Evolutionary conservation across 2,888 invertebrate species (phyloP).

Genomic region (Melanargia galathea): DNA sequence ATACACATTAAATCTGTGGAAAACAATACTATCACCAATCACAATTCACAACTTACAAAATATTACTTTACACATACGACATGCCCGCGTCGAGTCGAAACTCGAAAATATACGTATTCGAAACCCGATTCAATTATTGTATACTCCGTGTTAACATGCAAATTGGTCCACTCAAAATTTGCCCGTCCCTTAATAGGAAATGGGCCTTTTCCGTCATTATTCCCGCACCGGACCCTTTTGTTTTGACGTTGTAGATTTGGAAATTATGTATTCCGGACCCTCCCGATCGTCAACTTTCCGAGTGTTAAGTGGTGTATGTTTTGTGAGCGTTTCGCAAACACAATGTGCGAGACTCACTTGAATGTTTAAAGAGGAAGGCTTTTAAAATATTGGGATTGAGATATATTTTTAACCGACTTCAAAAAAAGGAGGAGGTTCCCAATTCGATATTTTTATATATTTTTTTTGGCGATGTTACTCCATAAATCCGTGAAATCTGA

Average conservation of each 20-base stretch:
- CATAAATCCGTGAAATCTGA: too few relatives aligned
- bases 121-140: slow-evolving; percentile 64
- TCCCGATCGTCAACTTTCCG: slow-evolving; percentile 53
- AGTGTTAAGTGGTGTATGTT: slow-evolving; percentile 46
- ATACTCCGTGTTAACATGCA: slow-evolving; percentile 72
- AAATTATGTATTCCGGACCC: slow-evolving; percentile 60
- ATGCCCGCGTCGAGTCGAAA: slow-evolving; percentile 3
- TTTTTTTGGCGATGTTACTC: too few relatives aligned
- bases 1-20: neutral
- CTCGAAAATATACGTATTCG: slow-evolving; percentile 25
- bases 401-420: neutral
- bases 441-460: too few relatives aligned
- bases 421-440: too few relatives aligned
- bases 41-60: too few relatives aligned
- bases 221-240: slow-evolving; percentile 59
- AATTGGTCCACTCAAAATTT: slow-evolving; percentile 71
- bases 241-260: slow-evolving; percentile 62
- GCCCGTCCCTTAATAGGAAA: slow-evolving; percentile 69
- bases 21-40: neutral
- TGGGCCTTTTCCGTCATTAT: slow-evolving; percentile 70
- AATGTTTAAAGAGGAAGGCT: slow-evolving; percentile 12
- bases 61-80: neutral
- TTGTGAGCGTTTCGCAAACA: slow-evolving; percentile 41
- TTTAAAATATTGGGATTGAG: neutral
- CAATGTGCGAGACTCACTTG: slow-evolving; percentile 22